A percentile compares a stretch with the other conserved stretches of the same genome.
These are phyloP conservation scores for Cyanoliseus patagonus DNA, from an alignment of 2,113 vertebrate genomes.

Conservation along the genomic window DNA sequence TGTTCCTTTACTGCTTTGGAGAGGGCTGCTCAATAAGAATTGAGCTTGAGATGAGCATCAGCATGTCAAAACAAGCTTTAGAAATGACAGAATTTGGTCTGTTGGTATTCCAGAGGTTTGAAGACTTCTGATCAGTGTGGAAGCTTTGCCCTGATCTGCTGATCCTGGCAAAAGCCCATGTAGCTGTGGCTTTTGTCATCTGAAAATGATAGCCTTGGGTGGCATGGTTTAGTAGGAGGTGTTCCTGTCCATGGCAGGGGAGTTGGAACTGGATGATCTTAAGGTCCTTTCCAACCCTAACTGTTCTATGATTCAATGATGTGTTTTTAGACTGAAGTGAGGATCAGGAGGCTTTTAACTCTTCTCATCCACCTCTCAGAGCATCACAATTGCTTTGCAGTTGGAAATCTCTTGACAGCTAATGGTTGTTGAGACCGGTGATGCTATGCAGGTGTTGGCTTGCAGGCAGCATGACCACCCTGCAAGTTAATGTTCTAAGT, in stretches of 20 bases:
- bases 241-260: too few species aligned
- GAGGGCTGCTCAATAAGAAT: not conserved
- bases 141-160: not conserved
- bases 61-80: not conserved
- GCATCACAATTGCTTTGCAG: not conserved
- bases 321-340: not conserved
- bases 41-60: not conserved
- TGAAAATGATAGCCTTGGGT: too few species aligned
- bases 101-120: not conserved
- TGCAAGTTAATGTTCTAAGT: fast-evolving
- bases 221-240: too few species aligned
- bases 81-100: not conserved
- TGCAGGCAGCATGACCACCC: not conserved
- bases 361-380: not conserved
- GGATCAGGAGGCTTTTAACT: not conserved
- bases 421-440: not conserved
- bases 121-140: not conserved
- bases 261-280: too few species aligned
- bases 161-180: not conserved
- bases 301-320: not conserved
- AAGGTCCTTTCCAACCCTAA: too few species aligned
- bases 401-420: not conserved
- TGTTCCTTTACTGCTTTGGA: not conserved
- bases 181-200: not conserved
- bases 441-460: fast-evolving